Percentiles rank a stretch among this genome's conserved stretches.
phyloP scores from a whole-genome alignment of 2,797 vertebrate species.

The Myotis findleyi region DNA sequence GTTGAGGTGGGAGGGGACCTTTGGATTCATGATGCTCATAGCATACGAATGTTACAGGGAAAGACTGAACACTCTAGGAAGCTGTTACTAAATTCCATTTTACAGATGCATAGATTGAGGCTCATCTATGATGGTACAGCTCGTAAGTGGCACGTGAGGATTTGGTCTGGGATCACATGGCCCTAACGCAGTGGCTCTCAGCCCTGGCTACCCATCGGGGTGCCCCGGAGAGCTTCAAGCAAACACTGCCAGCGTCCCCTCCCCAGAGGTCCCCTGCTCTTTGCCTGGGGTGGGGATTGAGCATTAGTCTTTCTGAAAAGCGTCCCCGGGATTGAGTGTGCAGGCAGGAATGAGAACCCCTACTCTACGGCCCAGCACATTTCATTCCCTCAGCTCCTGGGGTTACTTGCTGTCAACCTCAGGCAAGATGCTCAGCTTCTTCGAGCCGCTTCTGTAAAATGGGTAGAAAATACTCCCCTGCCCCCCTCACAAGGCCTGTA shows the following conservation, averaged over 20 bases:
- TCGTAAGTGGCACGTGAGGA: fast-evolving
- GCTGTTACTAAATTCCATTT: not conserved
- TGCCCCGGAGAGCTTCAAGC: not conserved
- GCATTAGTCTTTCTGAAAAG: not conserved
- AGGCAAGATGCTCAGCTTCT: not conserved
- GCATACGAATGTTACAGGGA: not conserved
- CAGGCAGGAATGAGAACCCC: not conserved
- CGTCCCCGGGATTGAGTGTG: not conserved
- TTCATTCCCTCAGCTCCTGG: not conserved
- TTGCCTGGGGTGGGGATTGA: not conserved
- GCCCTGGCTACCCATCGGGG: no score
- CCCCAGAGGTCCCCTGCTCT: not conserved
- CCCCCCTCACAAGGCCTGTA: not conserved
- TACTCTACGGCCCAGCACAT: no score
- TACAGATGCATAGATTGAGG: not conserved
- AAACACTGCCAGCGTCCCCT: not conserved
- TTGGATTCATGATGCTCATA: not conserved
- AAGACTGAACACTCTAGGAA: not conserved
- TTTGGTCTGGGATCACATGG: not conserved
- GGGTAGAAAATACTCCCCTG: not conserved
- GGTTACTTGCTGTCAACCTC: not conserved
- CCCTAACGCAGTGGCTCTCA: not conserved
- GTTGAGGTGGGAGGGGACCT: not conserved
- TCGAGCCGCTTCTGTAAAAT: not conserved
- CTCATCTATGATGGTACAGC: not conserved